Evolutionary conservation across 1,140 invertebrate species (phyloP), one percentile per base, ranked within the genome.

Genomic region (Pentalonia nigronervosa): DNA sequence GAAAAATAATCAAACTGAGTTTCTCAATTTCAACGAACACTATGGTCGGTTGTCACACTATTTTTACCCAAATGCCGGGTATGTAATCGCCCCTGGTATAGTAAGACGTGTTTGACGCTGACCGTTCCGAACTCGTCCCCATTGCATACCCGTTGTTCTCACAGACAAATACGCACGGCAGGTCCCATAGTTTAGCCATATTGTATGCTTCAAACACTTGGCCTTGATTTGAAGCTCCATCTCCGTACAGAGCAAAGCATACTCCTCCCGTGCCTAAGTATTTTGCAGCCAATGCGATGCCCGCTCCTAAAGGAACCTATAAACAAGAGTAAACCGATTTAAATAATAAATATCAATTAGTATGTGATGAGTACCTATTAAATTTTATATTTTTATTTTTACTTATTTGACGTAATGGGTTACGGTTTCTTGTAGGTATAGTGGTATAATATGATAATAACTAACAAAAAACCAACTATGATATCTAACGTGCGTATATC

Each of bases 61-160:
- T 90, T 89, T 56, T 93, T 48, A 95, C 97, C 96, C 97, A 97
- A 93, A 98, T 96, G 94, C 99, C 99, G 94, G 99, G 99, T 94
- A 99, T 95, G 95, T 97, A 99, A 95, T 99, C 99, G 93, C 99
- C 99, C 94, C 99, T 96, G 0, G 98, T 97, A 95, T 99, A 99
- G 95, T 99, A 99, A 47, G 98, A 97, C 0, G 97, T 98, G 94
- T 96, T 98, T 7, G 98, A 98, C 0, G 99, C 97, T 1, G 98
- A 96, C 94, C 99, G 96, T 91, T 98, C 97, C 7, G 96, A 96
- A 94, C 97, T 97, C 1, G 99, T 99, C 90, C 99, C 99, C 99
- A 99, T 99, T 90, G 98, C 99, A 95, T 99, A 99, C 86, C 98
- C 97, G 95, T 99, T 99, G 95, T 99, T 99, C 96, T 99, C 99